These are phyloP conservation scores for Athene noctua DNA, from an alignment of 2,113 vertebrate genomes.

Conservation along the genomic window DNA sequence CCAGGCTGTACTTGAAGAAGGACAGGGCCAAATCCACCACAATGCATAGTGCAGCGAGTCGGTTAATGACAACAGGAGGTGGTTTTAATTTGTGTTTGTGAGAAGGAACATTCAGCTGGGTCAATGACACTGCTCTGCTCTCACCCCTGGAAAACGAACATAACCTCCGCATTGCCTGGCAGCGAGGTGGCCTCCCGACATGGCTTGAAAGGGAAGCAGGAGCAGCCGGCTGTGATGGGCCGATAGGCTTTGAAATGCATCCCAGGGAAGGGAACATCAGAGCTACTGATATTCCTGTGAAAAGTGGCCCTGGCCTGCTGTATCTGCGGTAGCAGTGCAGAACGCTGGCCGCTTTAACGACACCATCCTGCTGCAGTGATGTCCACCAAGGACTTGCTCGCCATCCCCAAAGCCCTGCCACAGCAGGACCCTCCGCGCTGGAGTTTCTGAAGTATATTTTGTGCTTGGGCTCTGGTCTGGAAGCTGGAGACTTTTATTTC, in stretches of 20 bases:
- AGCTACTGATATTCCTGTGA: neutral
- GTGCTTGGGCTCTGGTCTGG: neutral
- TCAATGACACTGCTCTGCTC: conserved; percentile 1
- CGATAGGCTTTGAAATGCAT: conserved; percentile 8
- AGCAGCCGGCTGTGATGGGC: neutral
- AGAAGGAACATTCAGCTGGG: neutral
- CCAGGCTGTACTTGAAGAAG: neutral
- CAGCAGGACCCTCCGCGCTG: neutral
- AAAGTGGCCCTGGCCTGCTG: neutral
- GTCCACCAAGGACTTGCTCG: neutral
- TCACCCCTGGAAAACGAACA: conserved; percentile 9
- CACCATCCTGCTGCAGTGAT: neutral
- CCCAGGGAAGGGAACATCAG: neutral
- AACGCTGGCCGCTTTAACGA: neutral
- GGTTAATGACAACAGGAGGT: neutral
- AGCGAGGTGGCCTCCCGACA: neutral
- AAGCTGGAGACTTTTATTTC: neutral
- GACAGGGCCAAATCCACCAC: neutral
- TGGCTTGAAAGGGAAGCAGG: conserved; percentile 10
- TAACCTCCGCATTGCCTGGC: neutral
- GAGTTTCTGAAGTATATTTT: neutral
- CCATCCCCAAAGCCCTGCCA: neutral
- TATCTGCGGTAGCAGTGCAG: neutral
- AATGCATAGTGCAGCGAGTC: rapidly evolving
- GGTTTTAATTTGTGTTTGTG: conserved; percentile 24